These are phyloP conservation scores for Helarctos malayanus DNA, from an alignment of 2,797 vertebrate species.

Conservation along the genomic window DNA sequence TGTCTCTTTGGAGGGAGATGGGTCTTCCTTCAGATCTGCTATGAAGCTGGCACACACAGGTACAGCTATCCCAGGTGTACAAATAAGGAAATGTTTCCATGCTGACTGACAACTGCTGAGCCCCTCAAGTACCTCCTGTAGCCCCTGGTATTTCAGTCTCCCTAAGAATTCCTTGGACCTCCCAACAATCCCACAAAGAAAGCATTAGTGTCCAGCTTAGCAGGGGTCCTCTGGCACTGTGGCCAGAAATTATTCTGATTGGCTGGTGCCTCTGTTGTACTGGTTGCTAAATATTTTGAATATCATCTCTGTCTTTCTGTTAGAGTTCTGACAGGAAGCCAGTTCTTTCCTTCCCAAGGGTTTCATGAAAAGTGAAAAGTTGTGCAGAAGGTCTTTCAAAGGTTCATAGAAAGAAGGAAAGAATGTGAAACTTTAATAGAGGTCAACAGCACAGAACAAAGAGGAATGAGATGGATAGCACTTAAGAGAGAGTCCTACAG, in stretches of 20 bases:
- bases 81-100: background rate
- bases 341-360: background rate
- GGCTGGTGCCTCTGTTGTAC: background rate
- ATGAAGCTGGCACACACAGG: background rate
- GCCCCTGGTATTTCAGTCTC: background rate
- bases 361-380: constrained; percentile 40
- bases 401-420: background rate
- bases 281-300: constrained; percentile 37
- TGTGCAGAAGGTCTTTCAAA: background rate
- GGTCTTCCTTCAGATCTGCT: background rate
- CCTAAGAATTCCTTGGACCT: background rate
- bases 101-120: background rate
- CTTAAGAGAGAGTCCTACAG: background rate
- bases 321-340: constrained; percentile 22
- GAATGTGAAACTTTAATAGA: background rate
- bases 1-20: background rate
- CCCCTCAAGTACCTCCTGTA: background rate
- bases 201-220: background rate
- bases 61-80: background rate
- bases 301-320: background rate
- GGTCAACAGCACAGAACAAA: background rate
- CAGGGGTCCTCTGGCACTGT: no score
- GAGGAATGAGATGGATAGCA: background rate
- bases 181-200: background rate
- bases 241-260: background rate